Percentiles rank a stretch among this genome's conserved stretches.
These are phyloP conservation scores for Lagocephalus sceleratus DNA, from an alignment of 2,797 vertebrate genomes.

Conservation along the genomic window DNA sequence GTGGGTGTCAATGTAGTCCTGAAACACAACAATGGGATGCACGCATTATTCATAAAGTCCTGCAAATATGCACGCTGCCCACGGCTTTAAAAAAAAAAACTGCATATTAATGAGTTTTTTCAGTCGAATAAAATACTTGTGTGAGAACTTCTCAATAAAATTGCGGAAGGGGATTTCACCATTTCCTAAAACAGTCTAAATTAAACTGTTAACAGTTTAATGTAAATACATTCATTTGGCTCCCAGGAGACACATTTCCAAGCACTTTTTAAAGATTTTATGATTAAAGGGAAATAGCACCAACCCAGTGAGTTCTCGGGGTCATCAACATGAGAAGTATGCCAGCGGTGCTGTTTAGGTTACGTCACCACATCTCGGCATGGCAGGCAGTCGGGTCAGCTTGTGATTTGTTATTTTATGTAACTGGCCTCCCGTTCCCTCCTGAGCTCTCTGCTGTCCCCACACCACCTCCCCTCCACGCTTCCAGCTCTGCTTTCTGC, in stretches of 20 bases:
- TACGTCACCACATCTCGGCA: constrained; percentile 57
- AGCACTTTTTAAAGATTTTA: constrained; percentile 10
- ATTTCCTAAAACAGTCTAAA: neutral
- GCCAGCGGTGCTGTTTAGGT: constrained; percentile 45
- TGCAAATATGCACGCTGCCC: neutral
- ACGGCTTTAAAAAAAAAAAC: neutral
- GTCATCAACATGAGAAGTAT: constrained; percentile 19
- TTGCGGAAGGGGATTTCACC: neutral
- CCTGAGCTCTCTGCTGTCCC: constrained; percentile 27
- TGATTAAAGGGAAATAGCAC: neutral
- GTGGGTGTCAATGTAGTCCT: constrained; percentile 96
- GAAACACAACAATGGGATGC: constrained; percentile 34
- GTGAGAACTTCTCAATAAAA: neutral
- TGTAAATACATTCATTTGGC: neutral
- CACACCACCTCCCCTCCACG: constrained; percentile 30
- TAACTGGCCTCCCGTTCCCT: constrained; percentile 45
- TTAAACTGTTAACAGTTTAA: neutral
- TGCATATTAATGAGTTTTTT: neutral
- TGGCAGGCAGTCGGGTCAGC: constrained; percentile 54
- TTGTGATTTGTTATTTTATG: constrained; percentile 58
- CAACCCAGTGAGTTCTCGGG: constrained; percentile 12
- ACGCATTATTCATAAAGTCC: neutral
- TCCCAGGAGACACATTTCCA: constrained; percentile 4
- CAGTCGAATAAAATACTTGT: neutral
- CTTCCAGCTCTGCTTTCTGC: constrained; percentile 27